A percentile compares a stretch with the other conserved stretches of the same genome.
Conservation (phyloP, 2,888 invertebrate species). For the Athalia circularis region DNA sequence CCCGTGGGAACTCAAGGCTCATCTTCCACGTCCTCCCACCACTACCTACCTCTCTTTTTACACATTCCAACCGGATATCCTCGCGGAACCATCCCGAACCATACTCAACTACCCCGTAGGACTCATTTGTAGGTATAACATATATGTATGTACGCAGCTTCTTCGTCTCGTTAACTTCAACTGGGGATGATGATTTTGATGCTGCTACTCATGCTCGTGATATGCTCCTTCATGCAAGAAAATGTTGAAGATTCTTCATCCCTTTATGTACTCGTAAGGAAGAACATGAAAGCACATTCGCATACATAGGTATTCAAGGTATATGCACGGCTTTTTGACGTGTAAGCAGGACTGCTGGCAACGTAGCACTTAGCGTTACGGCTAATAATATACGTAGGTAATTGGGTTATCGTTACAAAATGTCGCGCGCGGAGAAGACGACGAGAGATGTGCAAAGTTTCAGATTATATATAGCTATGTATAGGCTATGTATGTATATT, state of each 20-base stretch:
- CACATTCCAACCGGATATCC: neutral
- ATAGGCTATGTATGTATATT: too few species aligned
- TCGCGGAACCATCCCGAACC: constrained; percentile 20
- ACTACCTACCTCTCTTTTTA: neutral
- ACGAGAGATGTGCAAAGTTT: too few species aligned
- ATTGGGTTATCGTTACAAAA: constrained; percentile 42
- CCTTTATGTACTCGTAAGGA: too few species aligned
- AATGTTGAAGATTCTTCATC: too few species aligned
- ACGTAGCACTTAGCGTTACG: constrained; percentile 33
- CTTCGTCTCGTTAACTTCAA: neutral
- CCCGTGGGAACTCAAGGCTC: constrained; percentile 51
- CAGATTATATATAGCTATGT: too few species aligned
- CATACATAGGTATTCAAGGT: neutral
- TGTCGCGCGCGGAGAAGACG: neutral
- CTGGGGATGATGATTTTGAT: too few species aligned
- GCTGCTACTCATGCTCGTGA: too few species aligned
- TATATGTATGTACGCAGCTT: neutral
- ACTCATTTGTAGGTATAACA: constrained; percentile 30
- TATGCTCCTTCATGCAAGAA: too few species aligned
- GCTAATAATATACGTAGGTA: constrained; percentile 22
- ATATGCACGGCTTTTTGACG: neutral
- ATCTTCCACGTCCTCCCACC: constrained; percentile 50
- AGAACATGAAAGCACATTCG: too few species aligned
- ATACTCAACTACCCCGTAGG: constrained; percentile 5
- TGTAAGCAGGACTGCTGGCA: constrained; percentile 24